phyloP scores from a whole-genome alignment of 2,113 vertebrate species.

The Diphyllodes magnificus region DNA sequence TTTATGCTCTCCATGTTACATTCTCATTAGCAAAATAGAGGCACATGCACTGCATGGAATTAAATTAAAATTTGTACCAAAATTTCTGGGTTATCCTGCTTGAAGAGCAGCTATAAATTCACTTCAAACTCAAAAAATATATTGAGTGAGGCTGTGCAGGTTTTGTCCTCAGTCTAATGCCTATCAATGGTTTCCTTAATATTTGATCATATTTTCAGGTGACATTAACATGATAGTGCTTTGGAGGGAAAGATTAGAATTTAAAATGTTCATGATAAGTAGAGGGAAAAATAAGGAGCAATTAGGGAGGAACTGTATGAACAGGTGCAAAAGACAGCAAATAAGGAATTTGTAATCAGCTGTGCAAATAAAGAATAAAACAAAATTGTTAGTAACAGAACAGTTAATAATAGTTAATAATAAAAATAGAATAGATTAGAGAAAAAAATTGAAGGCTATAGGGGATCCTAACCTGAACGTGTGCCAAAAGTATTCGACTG shows the following conservation, averaged over 20 bases:
- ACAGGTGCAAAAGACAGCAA: not conserved
- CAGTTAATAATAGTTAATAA: not conserved
- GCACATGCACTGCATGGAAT: not conserved
- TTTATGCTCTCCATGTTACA: not conserved
- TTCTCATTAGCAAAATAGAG: not conserved
- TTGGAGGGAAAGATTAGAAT: not conserved
- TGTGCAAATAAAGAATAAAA: not conserved
- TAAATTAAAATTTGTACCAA: not conserved
- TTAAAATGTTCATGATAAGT: not conserved
- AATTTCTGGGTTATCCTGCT: not conserved
- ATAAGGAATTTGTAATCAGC: not conserved
- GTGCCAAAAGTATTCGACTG: not conserved
- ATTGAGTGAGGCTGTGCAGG: not conserved
- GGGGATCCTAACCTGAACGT: not conserved
- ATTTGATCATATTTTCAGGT: not conserved
- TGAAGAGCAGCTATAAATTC: not conserved
- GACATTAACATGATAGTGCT: not conserved
- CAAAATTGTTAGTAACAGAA: not conserved
- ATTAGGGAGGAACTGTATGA: not conserved
- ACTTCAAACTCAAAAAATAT: not conserved
- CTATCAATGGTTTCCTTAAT: not conserved
- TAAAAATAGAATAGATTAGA: not conserved
- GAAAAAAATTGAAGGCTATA: not conserved
- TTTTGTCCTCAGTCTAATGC: not conserved
- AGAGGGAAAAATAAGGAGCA: not conserved